Evolutionary conservation across 2,113 vertebrate genomes (phyloP).

Genomic region (Romanogobio albipinnatus): DNA sequence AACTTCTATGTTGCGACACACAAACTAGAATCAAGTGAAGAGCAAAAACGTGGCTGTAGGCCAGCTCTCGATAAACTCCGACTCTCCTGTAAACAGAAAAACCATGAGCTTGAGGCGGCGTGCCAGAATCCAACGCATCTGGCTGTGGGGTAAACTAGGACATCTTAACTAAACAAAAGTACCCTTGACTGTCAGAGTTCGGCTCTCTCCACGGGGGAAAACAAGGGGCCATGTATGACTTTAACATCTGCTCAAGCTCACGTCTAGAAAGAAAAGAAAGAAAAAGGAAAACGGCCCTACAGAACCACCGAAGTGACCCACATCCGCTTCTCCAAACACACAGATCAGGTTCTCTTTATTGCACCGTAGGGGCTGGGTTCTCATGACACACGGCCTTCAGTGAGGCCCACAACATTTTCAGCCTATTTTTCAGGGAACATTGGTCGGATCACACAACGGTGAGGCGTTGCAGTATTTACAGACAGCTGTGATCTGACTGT

Average conservation of each 20-base stretch:
- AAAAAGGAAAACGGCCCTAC: conserved; percentile 41
- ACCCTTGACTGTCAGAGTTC: conserved; percentile 56
- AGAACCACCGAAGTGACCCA: conserved; percentile 63
- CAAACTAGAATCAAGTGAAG: background rate
- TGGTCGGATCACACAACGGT: background rate
- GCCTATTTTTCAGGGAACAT: conserved; percentile 37
- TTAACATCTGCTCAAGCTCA: conserved; percentile 59
- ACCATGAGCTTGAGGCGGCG: conserved; percentile 30
- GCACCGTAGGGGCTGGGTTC: conserved; percentile 61
- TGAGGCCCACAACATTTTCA: conserved; percentile 56
- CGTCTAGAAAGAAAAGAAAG: conserved; percentile 21
- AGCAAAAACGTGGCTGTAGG: background rate
- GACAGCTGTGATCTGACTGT: background rate
- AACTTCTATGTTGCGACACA: background rate
- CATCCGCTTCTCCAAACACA: conserved; percentile 65
- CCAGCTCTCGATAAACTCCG: background rate
- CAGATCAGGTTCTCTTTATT: conserved; percentile 65
- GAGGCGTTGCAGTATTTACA: background rate
- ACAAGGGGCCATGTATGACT: conserved; percentile 60
- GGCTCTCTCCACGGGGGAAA: conserved; percentile 43
- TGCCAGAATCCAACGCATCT: conserved; percentile 45
- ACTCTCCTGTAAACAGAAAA: conserved; percentile 26
- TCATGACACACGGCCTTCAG: conserved; percentile 41
- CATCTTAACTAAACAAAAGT: conserved; percentile 59
- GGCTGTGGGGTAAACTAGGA: conserved; percentile 52